Base-by-base conservation (phyloP, 1,140 invertebrate genomes). In the Stegodyphus dumicola region DNA sequence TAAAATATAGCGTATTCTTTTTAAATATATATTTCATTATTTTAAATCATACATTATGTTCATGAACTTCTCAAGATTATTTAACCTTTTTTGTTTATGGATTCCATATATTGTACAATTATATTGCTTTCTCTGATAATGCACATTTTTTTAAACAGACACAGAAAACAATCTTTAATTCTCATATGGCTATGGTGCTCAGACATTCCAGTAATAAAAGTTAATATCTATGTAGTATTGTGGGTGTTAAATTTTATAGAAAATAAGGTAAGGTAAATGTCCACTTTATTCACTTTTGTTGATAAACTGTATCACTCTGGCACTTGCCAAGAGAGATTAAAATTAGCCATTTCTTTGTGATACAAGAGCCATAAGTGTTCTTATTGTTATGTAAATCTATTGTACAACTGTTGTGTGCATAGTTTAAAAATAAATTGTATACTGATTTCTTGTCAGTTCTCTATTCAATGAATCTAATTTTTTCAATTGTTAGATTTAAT, bases 301-400 rank as follows among this genome's bases (percentile, higher is more conserved):
- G 33, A 18, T 6, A 15, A 65, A 78, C 67, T 51, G 33, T 11
- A 69, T 69, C 49, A 54, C 33, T 33, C 33, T 33, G 33, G 33
- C 33, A 33, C 33, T 33, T 54, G 53, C 33, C 18, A 69, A 15
- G 17, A 53, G 73, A 77, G 51, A 70, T 17, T 56, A 51, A 60
- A 76, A 67, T 85, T 85, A 85, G 81, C 81, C 81, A 85, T 77
- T 85, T 75, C n/a, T 75, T 69, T 85, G 81, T 85, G 81, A 85
- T 85, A 85, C 65, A 69, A 77, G 81, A 77, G 65, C 73, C 81
- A 48, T 64, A 85, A 85, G 81, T 85, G 81, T 85, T 85, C 81
- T 85, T 85, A 85, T 73, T 85, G 81, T 85, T 84, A 56, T 84
- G 80, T 84, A 66, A 84, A 54, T 9, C 18, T 84, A 64, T 75